phyloP scores from a whole-genome alignment of 2,797 vertebrate genomes.

The Ptychadena robeensis region DNA sequence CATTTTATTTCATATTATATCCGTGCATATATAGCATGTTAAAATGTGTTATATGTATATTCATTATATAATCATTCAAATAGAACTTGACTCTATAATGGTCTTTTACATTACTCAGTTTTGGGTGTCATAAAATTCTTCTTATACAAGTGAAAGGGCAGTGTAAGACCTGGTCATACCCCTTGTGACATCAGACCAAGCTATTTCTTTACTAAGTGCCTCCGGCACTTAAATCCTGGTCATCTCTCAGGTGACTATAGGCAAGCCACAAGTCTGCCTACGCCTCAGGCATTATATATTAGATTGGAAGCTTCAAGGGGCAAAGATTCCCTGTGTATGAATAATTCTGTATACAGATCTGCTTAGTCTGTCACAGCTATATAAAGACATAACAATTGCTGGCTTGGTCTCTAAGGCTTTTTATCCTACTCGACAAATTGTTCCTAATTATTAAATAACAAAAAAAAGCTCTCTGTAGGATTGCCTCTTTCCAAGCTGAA shows the following conservation, averaged over 20 bases:
- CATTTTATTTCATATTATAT: background rate
- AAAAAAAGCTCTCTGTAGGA: slow-evolving; percentile 42
- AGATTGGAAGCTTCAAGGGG: slow-evolving; percentile 46
- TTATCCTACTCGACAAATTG: slow-evolving; percentile 46
- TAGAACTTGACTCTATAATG: background rate
- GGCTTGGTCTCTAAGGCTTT: slow-evolving; percentile 34
- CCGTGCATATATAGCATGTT: background rate
- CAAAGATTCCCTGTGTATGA: slow-evolving; percentile 34
- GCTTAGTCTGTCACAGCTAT: slow-evolving; percentile 35
- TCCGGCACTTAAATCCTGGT: slow-evolving; percentile 36
- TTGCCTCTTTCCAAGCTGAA: slow-evolving; percentile 20
- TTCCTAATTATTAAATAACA: slow-evolving; percentile 46
- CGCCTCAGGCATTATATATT: slow-evolving; percentile 37
- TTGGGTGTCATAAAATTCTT: background rate
- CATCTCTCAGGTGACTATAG: slow-evolving; percentile 32
- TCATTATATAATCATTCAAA: background rate
- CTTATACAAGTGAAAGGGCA: slow-evolving; percentile 1
- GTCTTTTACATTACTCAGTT: background rate
- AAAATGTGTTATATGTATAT: background rate
- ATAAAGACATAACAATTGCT: slow-evolving; percentile 46
- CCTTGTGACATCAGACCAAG: slow-evolving; percentile 25
- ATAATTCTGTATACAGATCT: slow-evolving; percentile 42
- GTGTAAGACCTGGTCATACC: slow-evolving; percentile 18
- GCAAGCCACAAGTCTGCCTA: slow-evolving; percentile 32
- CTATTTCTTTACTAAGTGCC: slow-evolving; percentile 20